Evolutionary conservation across 2,888 invertebrate species (phyloP), one percentile per base, ranked within the genome.

Genomic region (Apodemia mormo): DNA sequence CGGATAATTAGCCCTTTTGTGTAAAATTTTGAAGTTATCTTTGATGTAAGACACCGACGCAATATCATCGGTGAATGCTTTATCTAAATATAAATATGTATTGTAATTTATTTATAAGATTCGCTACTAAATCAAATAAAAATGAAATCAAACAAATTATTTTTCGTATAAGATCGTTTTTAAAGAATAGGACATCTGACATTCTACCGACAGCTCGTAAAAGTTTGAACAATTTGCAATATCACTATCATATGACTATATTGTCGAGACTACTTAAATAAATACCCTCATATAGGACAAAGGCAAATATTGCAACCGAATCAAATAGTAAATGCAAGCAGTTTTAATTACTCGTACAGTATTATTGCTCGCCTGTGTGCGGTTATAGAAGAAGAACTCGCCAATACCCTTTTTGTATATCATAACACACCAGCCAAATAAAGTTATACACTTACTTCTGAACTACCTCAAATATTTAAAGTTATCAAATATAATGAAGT

Each of bases 311-410:
- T 86, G 86, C 85, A 85, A 85, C 84, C 79, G 81, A 85, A 84
- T 83, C 83, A 87, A 87, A 89, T 87, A 86, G 87, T 85, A 87
- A 88, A 88, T 81, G 85, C 85, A 86, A 88, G 88, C 88, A 87
- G 86, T 86, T 85, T 88, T 84, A 64, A 64, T 64, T 64, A 64
- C 61, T 22, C 22, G 22, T 22, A 22, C 22, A 22, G 22, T 22
- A 22, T 22, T 22, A 64, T 64, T 64, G 61, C 33, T n/a, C 33
- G 7, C 37, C n/a, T 37, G 61, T 64, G 37, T 37, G 61, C 37
- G 61, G 61, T 33, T 37, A 14, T 37, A 14, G 14, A 30, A 64
- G 61, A n/a, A 8, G 8, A 33, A 64, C 33, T 64, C 1, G 61
- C 61, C 37, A 64, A 64, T 64, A 64, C 37, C 14, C 8, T n/a